Percentiles rank a stretch among this genome's conserved stretches.
Conservation (phyloP, 2,888 invertebrate genomes). For the Epistrophella euchroma region DNA sequence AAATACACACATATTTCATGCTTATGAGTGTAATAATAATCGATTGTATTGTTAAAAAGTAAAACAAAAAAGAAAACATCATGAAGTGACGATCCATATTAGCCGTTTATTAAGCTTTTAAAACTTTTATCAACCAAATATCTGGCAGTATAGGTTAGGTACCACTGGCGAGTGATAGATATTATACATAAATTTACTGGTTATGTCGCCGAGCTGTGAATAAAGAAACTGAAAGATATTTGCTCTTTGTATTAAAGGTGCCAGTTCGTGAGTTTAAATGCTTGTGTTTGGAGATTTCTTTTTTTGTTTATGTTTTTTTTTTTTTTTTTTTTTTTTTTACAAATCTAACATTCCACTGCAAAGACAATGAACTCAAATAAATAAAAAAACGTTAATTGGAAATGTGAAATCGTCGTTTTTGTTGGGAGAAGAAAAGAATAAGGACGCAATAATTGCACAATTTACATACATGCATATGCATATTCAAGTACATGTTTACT, state of each 20-base stretch:
- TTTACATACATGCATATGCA: conserved; percentile 12
- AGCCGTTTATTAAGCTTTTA: not conserved
- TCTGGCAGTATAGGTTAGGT: no score
- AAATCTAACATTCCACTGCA: conserved; percentile 45
- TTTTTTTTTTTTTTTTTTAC: not conserved
- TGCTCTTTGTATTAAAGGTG: conserved; percentile 59
- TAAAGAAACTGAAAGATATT: conserved; percentile 43
- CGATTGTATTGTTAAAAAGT: not conserved
- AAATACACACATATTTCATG: no score
- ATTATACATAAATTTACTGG: conserved; percentile 29
- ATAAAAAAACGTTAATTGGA: conserved; percentile 50
- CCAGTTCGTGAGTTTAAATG: conserved; percentile 48
- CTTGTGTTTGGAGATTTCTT: conserved; percentile 48
- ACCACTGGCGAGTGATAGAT: conserved; percentile 36
- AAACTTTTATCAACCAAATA: conserved; percentile 30
- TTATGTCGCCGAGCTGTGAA: conserved; percentile 22
- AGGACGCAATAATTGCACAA: conserved; percentile 24
- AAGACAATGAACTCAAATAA: conserved; percentile 65
- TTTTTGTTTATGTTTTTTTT: conserved; percentile 31
- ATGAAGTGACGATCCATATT: not conserved
- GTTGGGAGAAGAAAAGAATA: conserved; percentile 14
- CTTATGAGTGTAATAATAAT: no score
- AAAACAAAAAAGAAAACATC: not conserved
- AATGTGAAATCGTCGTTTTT: conserved; percentile 26
- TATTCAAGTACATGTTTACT: not conserved